Base-by-base conservation (phyloP, 1,140 invertebrate genomes). In the Halesus radiatus region DNA sequence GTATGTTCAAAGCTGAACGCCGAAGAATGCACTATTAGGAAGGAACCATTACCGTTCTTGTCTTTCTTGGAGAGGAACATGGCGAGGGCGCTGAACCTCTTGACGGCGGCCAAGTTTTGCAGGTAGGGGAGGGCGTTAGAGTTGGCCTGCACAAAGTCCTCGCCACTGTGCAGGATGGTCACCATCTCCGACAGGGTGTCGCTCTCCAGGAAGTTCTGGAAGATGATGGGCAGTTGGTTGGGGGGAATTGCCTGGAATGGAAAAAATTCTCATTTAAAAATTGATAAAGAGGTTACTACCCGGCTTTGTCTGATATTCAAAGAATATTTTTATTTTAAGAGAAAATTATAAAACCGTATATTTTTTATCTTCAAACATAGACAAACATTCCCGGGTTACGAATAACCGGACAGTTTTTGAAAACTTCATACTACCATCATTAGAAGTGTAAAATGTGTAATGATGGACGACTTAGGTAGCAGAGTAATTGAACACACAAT, bases 121-220 rank as follows among this genome's bases (percentile, higher is more conserved):
- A 91, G 82, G 81, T 80, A 83, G 6, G 77, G 58, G 8, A 81
- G 26, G 16, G 56, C 16, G 58, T 20, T 73, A 45, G 32, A 32
- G 23, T 87, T 87, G 20, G 86, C 86, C 78, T 85, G 85, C 10
- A 84, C 56, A 81, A 90, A 90, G 56, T 88, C 85, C 26, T 80
- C 85, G 64, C 86, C 84, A 2, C 83, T 76, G 23, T 84, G 62
- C 1, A 93, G 83, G 4, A 88, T 84, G 4, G 81, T 80, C 18
- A 93, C 45, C 50, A 93, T 90, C 76, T 92, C 90, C 29, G 90
- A 91, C 18, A 93, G 88, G 7, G 90, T 88, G 78, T 90, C 88
- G 54, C 89, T 91, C 81, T 93, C 92, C 83, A 93, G 85, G 10
- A 92, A 92, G 72, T 92, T 91, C 85, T 89, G 87, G 84, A 93